Conservation (phyloP, 2,113 vertebrate species). For the Podarcis muralis region DNA sequence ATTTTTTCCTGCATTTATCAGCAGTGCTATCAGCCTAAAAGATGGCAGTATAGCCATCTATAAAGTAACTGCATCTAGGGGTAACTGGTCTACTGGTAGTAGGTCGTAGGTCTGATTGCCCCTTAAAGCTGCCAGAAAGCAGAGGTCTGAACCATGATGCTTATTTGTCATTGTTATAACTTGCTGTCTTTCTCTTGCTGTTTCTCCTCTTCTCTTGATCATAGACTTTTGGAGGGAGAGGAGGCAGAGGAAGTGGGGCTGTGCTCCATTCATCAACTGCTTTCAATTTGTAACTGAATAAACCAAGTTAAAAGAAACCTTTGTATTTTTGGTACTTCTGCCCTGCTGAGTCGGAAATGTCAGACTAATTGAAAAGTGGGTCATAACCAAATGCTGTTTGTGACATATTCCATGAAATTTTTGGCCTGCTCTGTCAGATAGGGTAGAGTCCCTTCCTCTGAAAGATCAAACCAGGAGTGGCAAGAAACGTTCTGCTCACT, state of each 20-base stretch:
- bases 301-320: slow-evolving; percentile 51
- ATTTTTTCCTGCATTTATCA: slow-evolving; percentile 35
- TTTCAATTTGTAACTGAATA: slow-evolving; percentile 71
- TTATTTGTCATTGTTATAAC: slow-evolving; percentile 68
- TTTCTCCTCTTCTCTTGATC: slow-evolving; percentile 29
- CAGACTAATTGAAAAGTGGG: background rate
- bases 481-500: no score
- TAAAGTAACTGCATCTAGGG: slow-evolving; percentile 8
- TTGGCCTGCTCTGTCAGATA: background rate
- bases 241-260: slow-evolving; percentile 63
- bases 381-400: background rate
- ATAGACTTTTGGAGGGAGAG: slow-evolving; percentile 24
- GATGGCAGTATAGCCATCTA: slow-evolving; percentile 28
- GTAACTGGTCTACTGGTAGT: slow-evolving; percentile 46
- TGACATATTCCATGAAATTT: background rate
- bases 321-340: slow-evolving; percentile 17
- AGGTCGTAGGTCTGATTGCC: slow-evolving; percentile 44
- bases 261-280: slow-evolving; percentile 61
- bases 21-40: slow-evolving; percentile 32
- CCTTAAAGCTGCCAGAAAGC: slow-evolving; percentile 45
- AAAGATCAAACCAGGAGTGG: no score
- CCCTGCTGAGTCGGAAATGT: background rate
- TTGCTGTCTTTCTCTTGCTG: slow-evolving; percentile 56
- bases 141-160: slow-evolving; percentile 62
- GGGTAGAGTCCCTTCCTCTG: no score